Evolutionary conservation across 2,113 vertebrate genomes (phyloP), one percentile per base, ranked within the genome.

Genomic region (Epinephelus lanceolatus): DNA sequence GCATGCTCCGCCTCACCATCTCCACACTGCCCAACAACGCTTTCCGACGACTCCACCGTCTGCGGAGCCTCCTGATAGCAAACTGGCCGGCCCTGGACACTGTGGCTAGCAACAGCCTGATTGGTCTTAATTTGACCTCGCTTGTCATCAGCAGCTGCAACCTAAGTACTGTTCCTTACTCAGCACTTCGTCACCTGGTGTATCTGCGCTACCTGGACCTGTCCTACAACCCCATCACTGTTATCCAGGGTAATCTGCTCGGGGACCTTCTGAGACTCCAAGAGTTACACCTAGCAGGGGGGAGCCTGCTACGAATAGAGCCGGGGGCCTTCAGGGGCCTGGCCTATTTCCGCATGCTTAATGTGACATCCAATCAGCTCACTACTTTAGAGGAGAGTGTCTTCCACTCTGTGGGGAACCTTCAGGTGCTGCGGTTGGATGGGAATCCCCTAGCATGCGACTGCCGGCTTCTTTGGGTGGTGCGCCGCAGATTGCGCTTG

Each of bases 401-500:
- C 83, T 97, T 98, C 80, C 96, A 97, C 76, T 95, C 97, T 0
- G 94, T 96, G 13, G 96, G 96, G 45, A 96, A 94, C 85, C 88
- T 98, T 71, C 96, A 96, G 85, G 96, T 95, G 40, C 86, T 98
- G 72, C 89, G 96, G 19, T 87, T 98, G 57, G 97, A 97, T 2
- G 92, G 93, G 47, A 98, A 98, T 87, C 97, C 96, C 1, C 79
- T 98, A 37, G 95, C 95, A 33, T 98, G 97, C 13, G 97, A 98
- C 90, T 98, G 97, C 74, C 95, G 97, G 1, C 95, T 98, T 47
- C 94, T 97, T 13, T 98, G 97, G 97, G 94, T 97, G 25, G 92
- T 97, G 19, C 94, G 95, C 2, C 92, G 96, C 1, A 92, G 96
- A 1, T 6, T 89, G 33, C 93, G 80, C 42, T 89, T 98, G 69